Conservation (phyloP, 2,113 vertebrate species). For the Melanocharis versteri region DNA sequence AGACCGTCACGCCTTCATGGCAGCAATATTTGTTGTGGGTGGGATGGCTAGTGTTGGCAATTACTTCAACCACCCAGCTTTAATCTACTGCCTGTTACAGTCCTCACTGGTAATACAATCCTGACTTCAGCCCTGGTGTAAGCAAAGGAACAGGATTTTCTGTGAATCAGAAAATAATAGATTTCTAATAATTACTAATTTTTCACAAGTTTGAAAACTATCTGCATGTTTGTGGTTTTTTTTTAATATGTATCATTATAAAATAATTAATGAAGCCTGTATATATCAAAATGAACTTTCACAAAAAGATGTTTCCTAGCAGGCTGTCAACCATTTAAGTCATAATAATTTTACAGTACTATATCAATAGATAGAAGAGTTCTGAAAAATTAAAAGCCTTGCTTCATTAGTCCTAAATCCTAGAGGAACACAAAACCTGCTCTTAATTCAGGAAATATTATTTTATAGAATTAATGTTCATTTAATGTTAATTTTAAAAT, state of each 20-base stretch:
- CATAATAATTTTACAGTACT: background rate
- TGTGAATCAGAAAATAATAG: background rate
- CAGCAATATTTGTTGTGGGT: background rate
- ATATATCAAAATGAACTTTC: background rate
- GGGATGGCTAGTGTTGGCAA: background rate
- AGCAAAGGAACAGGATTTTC: background rate
- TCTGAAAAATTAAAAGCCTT: background rate
- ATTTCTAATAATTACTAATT: background rate
- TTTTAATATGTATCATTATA: background rate
- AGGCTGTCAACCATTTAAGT: background rate
- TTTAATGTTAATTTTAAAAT: background rate
- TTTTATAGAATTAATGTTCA: background rate
- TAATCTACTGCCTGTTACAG: background rate
- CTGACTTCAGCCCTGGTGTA: background rate
- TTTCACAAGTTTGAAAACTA: background rate
- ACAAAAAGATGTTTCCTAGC: background rate
- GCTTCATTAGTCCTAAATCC: background rate
- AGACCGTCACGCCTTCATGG: background rate
- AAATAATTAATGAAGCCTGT: background rate
- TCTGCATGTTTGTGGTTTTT: fast-evolving
- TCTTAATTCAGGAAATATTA: background rate
- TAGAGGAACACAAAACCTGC: background rate
- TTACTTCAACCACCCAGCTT: background rate
- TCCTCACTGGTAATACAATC: background rate
- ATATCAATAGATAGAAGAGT: background rate